Percentiles rank a stretch among this genome's conserved stretches.
These are phyloP conservation scores for Melinopterus prodromus DNA, from an alignment of 2,888 invertebrate species.

Conservation along the genomic window DNA sequence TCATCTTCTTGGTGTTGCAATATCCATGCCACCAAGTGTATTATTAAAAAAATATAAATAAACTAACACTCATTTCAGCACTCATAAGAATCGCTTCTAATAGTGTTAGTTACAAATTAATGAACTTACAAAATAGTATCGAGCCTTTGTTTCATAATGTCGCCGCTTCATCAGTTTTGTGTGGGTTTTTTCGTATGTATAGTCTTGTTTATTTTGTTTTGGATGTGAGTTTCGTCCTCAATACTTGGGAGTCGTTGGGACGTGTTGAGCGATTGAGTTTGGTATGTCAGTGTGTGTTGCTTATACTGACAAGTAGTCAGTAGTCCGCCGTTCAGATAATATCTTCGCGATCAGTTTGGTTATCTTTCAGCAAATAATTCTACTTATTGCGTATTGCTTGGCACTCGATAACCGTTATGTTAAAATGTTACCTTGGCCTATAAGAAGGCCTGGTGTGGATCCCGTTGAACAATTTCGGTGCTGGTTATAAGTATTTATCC, in stretches of 20 bases:
- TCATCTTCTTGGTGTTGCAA: no score
- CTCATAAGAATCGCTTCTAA: not conserved
- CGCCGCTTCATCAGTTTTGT: not conserved
- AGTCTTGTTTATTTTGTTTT: not conserved
- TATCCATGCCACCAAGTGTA: not conserved
- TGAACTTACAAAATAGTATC: not conserved
- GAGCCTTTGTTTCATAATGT: not conserved
- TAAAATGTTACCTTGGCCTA: no score
- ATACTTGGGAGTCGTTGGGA: not conserved
- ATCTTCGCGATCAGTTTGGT: no score
- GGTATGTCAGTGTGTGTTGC: no score
- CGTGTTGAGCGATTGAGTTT: not conserved
- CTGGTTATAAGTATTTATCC: no score
- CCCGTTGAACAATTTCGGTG: no score
- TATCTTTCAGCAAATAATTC: no score
- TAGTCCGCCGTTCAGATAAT: no score
- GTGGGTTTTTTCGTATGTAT: conserved; percentile 4
- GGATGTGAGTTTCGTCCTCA: not conserved
- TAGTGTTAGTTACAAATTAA: not conserved
- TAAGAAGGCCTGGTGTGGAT: no score
- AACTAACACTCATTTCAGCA: conserved; percentile 4
- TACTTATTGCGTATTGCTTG: no score
- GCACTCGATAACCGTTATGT: no score
- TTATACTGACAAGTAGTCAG: no score
- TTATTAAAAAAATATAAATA: not conserved